Percentiles rank a stretch among this genome's conserved stretches.
Conservation (phyloP, 2,888 invertebrate genomes). For the Athrips mouffetella region DNA sequence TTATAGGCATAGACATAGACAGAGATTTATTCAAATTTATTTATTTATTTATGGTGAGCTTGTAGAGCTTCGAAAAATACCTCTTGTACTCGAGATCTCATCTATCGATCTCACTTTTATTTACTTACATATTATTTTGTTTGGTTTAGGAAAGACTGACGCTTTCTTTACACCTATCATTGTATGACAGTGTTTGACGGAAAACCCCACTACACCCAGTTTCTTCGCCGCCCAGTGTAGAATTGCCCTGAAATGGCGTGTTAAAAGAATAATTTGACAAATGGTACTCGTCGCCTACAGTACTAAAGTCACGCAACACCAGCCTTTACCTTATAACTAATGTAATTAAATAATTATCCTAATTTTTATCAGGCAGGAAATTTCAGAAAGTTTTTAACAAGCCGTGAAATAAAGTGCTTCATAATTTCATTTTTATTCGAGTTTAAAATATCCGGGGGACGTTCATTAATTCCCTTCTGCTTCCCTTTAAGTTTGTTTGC, state of each 20-base stretch:
- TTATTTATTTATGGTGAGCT: too few species aligned
- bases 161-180: too few species aligned
- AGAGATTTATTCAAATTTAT: too few species aligned
- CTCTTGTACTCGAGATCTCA: too few species aligned
- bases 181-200: too few species aligned
- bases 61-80: too few species aligned
- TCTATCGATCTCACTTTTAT: too few species aligned
- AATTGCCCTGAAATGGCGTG: background rate
- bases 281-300: background rate
- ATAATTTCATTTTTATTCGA: conserved; percentile 7
- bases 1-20: too few species aligned
- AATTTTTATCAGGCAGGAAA: background rate
- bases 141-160: too few species aligned
- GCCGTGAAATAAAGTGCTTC: background rate
- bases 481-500: background rate
- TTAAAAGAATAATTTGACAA: background rate
- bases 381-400: conserved; percentile 6
- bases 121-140: too few species aligned
- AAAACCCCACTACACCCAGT: too few species aligned
- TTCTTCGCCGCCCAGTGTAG: too few species aligned
- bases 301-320: conserved; percentile 1
- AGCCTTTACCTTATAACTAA: background rate
- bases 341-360: conserved; percentile 6
- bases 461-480: conserved; percentile 3
- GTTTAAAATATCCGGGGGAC: background rate